Percentiles rank a stretch among this genome's conserved stretches.
These are phyloP conservation scores for Aphrocallistes beatrix DNA, from an alignment of 37 sponge, comb jelly and placozoan species.

Conservation along the genomic window DNA sequence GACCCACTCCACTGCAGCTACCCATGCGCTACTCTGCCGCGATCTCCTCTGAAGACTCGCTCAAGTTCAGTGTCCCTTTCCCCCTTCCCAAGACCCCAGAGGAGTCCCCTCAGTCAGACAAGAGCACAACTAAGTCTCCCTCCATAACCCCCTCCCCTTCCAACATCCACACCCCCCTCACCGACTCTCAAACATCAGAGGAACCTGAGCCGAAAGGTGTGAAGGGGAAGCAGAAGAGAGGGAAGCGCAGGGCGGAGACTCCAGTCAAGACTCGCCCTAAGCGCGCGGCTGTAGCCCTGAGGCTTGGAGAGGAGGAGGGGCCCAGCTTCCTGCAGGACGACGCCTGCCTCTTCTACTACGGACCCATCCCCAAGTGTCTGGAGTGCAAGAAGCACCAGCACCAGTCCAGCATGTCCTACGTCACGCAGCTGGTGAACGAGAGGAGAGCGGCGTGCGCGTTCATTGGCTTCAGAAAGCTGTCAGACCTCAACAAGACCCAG, in stretches of 20 bases:
- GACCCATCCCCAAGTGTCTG: background rate
- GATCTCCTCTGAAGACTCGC: background rate
- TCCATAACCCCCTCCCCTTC: background rate
- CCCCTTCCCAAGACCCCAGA: slow-evolving; percentile 1
- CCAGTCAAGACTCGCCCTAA: background rate
- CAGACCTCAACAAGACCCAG: background rate
- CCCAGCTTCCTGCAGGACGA: background rate
- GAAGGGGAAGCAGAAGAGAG: background rate
- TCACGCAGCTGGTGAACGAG: background rate
- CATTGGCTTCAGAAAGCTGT: background rate
- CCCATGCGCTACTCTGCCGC: background rate
- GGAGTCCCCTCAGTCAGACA: slow-evolving; percentile 2
- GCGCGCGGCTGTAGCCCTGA: background rate
- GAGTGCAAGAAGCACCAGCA: slow-evolving; percentile 6
- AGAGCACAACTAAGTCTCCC: background rate
- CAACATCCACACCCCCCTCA: background rate
- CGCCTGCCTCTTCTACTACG: background rate
- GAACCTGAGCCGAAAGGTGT: background rate
- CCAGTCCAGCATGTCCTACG: slow-evolving; percentile 5
- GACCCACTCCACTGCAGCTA: slow-evolving; percentile 38
- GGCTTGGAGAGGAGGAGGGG: background rate
- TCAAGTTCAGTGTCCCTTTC: background rate
- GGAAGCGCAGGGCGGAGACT: background rate
- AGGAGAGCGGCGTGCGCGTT: background rate
- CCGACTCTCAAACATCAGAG: background rate